Conservation (phyloP, 2,888 invertebrate species). For the Vandiemenella viatica region DNA sequence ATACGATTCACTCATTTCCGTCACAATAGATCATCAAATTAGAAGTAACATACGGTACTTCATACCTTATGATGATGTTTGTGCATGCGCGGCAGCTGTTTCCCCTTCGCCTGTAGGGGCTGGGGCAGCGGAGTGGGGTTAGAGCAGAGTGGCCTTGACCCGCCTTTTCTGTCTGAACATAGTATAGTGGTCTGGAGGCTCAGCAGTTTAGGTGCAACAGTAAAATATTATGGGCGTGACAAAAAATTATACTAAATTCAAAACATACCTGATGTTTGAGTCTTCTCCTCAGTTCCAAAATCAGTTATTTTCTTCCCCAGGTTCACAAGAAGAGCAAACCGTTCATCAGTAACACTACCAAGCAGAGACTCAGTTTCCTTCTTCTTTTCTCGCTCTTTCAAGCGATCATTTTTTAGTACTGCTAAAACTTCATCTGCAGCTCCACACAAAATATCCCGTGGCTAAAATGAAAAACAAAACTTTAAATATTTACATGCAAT, state of each 20-base stretch:
- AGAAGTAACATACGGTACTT: no score
- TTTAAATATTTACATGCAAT: background rate
- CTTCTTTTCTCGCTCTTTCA: conserved; percentile 88
- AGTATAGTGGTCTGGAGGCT: no score
- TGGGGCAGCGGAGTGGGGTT: no score
- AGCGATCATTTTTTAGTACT: conserved; percentile 84
- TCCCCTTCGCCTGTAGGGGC: no score
- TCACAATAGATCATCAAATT: no score
- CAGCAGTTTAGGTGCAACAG: no score
- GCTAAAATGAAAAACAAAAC: conserved; percentile 39
- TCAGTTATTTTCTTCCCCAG: conserved; percentile 97
- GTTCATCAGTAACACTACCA: conserved; percentile 68
- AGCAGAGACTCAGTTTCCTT: conserved; percentile 78
- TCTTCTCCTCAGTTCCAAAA: conserved; percentile 59
- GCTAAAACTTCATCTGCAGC: conserved; percentile 97
- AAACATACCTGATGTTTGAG: conserved; percentile 25
- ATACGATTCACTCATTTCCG: no score
- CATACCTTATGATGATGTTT: no score
- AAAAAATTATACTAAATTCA: background rate
- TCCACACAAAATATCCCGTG: conserved; percentile 90
- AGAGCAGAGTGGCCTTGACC: no score
- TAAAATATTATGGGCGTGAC: no score
- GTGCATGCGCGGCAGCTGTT: no score
- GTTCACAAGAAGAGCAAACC: conserved; percentile 89
- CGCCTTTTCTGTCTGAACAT: no score